Evolutionary conservation across 35 echinoderm and acorn worm species (phyloP), one percentile per base, ranked within the genome.

Genomic region (Apostichopus japonicus): DNA sequence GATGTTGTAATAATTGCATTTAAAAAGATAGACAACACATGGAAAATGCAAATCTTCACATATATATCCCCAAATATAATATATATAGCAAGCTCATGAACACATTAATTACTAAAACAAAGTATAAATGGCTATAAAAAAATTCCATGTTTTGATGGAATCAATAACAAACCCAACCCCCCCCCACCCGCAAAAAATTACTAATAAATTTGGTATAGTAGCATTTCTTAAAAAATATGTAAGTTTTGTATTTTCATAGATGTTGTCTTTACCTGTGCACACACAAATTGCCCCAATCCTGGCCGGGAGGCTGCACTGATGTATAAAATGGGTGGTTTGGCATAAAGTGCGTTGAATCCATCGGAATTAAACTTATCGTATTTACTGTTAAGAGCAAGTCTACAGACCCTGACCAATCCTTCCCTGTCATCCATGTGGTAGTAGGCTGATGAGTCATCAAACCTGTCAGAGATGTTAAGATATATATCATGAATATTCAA

Each of bases 321-420:
- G 89, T 99, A 99, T 19, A 99, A 96, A 63, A 99, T 96, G 61
- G 97, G 97, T 25, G 97, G 97, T 88, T 99, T 96, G 83, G 95
- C 96, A 77, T 99, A 99, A 11, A 99, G 93, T 21, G 95, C 94
- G 71, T 99, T 99, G 95, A 99, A 96, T n/a, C 95, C 97, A 65
- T 99, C 97, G 4, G 93, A 95, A 52, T 93, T 95, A 90, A 93
- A 99, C 90, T 99, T 99, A 21, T 99, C 97, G 67, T 99, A 99
- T 93, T 99, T 99, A 65, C 84, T 95, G 77, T 94, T 96, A 51
- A 99, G 94, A 10, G 93, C 97, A 33, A 99, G 54, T 57, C 97
- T 91, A 63, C 97, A 99, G 27, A 99, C 90, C 79, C 95, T 84
- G 11, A 96, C 92, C 21, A 99, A 67, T 15, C 97, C 97, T 57